Conservation (phyloP, 2,888 invertebrate genomes). For the Lasioglossum villosulum region DNA sequence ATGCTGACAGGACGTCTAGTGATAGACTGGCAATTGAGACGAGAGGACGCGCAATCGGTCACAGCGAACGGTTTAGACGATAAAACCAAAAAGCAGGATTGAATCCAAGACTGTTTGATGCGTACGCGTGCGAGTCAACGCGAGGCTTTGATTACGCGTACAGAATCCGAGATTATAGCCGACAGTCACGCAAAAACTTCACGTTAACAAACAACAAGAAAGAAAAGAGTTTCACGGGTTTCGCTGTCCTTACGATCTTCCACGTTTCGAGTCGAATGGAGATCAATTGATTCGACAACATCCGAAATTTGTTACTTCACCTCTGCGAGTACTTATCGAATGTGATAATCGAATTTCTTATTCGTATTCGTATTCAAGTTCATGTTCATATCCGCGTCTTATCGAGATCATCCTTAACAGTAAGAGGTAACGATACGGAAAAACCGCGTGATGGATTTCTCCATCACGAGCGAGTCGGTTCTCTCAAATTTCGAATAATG, state of each 20-base stretch:
- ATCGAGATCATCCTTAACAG: neutral
- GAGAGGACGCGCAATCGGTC: conserved; percentile 83
- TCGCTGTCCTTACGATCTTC: neutral
- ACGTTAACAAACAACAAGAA: neutral
- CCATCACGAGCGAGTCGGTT: neutral
- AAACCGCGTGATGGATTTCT: neutral
- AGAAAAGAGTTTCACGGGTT: neutral
- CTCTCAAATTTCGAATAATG: neutral
- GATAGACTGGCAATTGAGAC: conserved; percentile 89
- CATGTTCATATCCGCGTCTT: neutral
- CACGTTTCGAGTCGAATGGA: neutral
- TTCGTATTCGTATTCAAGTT: neutral
- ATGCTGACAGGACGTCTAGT: conserved; percentile 96
- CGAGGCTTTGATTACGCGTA: conserved; percentile 1
- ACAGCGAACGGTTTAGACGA: conserved; percentile 84
- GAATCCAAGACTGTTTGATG: conserved; percentile 67
- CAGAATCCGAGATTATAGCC: conserved; percentile 9
- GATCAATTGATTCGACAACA: neutral
- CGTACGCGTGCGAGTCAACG: neutral
- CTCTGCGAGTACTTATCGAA: neutral
- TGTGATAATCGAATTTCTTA: neutral
- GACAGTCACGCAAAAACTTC: conserved; percentile 19
- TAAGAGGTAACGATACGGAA: neutral
- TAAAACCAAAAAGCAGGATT: conserved; percentile 85
- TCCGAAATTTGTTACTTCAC: conserved; percentile 11